phyloP scores from a whole-genome alignment of 2,888 invertebrate species.

The Oscheius sp. region DNA sequence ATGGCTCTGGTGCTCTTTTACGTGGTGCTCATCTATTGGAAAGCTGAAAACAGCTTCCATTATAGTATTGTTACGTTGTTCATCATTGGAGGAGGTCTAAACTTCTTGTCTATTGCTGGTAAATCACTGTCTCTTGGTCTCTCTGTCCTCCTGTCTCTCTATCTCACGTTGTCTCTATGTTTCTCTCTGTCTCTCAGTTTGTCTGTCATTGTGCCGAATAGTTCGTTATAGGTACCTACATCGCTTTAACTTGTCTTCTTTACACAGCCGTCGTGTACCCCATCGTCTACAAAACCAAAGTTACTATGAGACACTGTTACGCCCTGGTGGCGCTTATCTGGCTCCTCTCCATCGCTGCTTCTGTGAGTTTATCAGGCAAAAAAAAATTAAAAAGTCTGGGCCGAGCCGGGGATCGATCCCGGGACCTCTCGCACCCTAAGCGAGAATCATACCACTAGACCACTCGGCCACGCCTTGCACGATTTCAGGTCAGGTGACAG shows the following conservation, averaged over 20 bases:
- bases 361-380: constrained; percentile 51
- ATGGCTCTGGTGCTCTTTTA: constrained; percentile 65
- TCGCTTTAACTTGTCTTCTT: constrained; percentile 63
- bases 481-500: neutral
- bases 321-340: constrained; percentile 60
- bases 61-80: constrained; percentile 67
- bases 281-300: constrained; percentile 59
- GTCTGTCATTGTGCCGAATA: neutral
- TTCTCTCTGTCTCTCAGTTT: neutral
- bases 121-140: neutral
- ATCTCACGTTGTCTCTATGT: too few species aligned
- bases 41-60: constrained; percentile 57
- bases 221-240: constrained; percentile 56
- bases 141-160: neutral
- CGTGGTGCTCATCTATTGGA: constrained; percentile 67
- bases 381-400: constrained; percentile 40
- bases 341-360: constrained; percentile 56
- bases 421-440: constrained; percentile 30
- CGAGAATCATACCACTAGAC: constrained; percentile 30
- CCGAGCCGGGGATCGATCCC: constrained; percentile 28
- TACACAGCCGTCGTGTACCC: constrained; percentile 69
- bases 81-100: constrained; percentile 61
- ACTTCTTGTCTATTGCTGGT: constrained; percentile 64
- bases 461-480: neutral
- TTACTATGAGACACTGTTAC: constrained; percentile 59